A percentile compares a stretch with the other conserved stretches of the same genome.
Evolutionary conservation across 2,797 vertebrate genomes (phyloP).

Genomic region (Pempheris klunzingeri): DNA sequence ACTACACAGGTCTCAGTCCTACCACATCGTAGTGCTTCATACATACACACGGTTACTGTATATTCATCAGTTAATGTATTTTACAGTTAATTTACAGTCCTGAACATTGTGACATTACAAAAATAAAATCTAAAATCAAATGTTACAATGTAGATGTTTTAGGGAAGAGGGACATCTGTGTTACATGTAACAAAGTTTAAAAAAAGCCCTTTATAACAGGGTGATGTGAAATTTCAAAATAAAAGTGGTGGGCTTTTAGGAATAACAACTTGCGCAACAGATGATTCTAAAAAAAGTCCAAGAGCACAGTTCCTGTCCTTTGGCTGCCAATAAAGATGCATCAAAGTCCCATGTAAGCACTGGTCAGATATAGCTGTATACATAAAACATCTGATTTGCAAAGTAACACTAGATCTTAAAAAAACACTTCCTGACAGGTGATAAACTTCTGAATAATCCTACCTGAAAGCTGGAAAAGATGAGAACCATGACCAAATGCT

Average conservation of each 20-base stretch:
- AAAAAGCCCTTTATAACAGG: constrained; percentile 53
- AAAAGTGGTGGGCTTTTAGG: constrained; percentile 20
- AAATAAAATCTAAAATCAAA: constrained; percentile 78
- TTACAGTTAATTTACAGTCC: constrained; percentile 71
- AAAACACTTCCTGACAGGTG: constrained; percentile 19
- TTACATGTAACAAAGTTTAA: constrained; percentile 48
- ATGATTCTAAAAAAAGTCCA: neutral
- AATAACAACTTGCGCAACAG: neutral
- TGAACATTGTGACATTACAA: constrained; percentile 74
- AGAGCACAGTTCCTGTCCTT: neutral
- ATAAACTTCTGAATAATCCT: constrained; percentile 12
- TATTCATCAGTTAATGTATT: constrained; percentile 67
- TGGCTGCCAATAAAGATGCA: neutral
- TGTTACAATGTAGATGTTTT: constrained; percentile 58
- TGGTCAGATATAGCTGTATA: constrained; percentile 5
- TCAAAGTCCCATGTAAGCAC: neutral
- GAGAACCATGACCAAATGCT: neutral
- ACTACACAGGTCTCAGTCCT: constrained; percentile 41
- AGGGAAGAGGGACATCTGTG: constrained; percentile 14
- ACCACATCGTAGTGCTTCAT: constrained; percentile 23
- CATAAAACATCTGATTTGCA: constrained; percentile 21
- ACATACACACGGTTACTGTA: constrained; percentile 52
- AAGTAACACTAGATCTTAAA: constrained; percentile 30
- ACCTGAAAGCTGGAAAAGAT: constrained; percentile 12
- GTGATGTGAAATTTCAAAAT: constrained; percentile 44